Percentiles rank a stretch among this genome's conserved stretches.
These are phyloP conservation scores for Miopithecus talapoin DNA, from an alignment of 2,797 vertebrate genomes.

Conservation along the genomic window DNA sequence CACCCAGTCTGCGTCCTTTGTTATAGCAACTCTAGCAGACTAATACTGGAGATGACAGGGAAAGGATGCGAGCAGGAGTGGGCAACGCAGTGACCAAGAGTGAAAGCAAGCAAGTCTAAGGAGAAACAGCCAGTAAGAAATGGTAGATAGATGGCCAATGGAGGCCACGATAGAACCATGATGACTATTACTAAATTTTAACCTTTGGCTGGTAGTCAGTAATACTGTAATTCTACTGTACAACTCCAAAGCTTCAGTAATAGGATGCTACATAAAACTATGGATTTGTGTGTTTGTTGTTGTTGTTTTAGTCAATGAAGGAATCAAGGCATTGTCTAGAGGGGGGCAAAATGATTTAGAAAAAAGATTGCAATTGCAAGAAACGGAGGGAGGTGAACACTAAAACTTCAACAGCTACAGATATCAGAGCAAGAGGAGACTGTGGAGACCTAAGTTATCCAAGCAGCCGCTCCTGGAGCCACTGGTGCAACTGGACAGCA, in stretches of 20 bases:
- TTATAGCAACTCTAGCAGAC: neutral
- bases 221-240: neutral
- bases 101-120: neutral
- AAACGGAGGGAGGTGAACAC: neutral
- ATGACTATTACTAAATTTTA: neutral
- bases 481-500: fast-evolving
- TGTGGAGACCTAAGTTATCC: neutral
- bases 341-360: neutral
- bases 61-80: neutral
- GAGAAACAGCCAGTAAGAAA: neutral
- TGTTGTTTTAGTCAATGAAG: neutral
- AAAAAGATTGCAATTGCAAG: neutral
- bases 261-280: neutral
- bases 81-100: neutral
- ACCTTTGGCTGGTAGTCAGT: neutral
- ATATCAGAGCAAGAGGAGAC: neutral
- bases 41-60: neutral
- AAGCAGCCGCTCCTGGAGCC: neutral
- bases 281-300: neutral
- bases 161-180: neutral
- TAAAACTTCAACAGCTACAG: neutral
- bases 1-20: neutral
- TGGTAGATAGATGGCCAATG: neutral
- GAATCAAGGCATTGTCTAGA: neutral
- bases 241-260: neutral